Base-by-base conservation (phyloP, 2,888 invertebrate species). In the Ectemnius lituratus region DNA sequence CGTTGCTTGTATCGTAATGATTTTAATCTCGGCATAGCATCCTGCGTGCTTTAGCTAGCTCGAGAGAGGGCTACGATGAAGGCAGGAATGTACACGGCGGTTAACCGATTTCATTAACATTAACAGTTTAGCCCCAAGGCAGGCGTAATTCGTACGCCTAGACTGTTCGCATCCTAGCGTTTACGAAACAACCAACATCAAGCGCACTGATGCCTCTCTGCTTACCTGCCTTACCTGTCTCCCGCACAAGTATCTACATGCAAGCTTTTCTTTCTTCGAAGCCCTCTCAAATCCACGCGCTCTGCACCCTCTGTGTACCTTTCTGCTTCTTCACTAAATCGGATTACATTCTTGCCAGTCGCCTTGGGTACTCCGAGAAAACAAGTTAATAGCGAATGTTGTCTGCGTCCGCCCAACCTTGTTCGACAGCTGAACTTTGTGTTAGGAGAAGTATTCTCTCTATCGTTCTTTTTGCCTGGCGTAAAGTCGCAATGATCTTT, bases 11-110 rank as follows among this genome's bases (percentile, higher is more conserved):
- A 70, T 70, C 76, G 75, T 79, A 78, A 83, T 60, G 84, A 84
- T 85, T 75, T 69, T 80, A 81, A 84, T 83, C 85, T 79, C 47
- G 23, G 64, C 49, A 27, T 20, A 67, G 62, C 72, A 72, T 73
- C 65, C 73, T 37, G 37, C 60, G 52, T 57, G 72, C 66, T 73
- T 73, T 72, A 73, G 62, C 37, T 37, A 37, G 8, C 8, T 11
- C 63, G 63, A 49, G 20, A 49, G 20, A 20, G 61, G 45, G 23
- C 23, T 23, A 37, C 57, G 2, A 14, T 46, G 47, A 23, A 62
- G 58, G 37, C 49, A 37, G 37, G 16, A 28, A 65, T 49, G 28
- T 64, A 61, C 61, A 67, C 47, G 14, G 59, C 18, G 59, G 65
- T 66, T 68, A 68, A 37, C 60, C 58, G 67, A 64, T 73, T 76